phyloP scores from a whole-genome alignment of 2,888 invertebrate species.

The Allygus modestus region DNA sequence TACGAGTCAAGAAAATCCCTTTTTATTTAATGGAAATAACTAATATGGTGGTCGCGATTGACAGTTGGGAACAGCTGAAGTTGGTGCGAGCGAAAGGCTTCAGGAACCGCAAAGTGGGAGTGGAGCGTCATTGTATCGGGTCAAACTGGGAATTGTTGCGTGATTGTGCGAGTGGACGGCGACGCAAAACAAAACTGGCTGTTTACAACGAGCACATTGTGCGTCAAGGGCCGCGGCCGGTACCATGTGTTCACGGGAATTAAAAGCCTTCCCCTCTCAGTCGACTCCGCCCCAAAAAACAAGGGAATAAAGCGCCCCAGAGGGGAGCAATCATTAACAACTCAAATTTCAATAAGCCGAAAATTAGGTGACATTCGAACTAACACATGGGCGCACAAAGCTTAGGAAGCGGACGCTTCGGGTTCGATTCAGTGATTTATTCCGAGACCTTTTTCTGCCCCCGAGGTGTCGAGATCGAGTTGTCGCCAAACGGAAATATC shows the following conservation, averaged over 20 bases:
- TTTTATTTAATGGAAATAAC: no score
- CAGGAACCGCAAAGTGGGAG: background rate
- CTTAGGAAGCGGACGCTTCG: constrained; percentile 63
- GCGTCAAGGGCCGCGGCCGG: constrained; percentile 12
- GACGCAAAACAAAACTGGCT: constrained; percentile 19
- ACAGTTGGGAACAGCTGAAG: constrained; percentile 1
- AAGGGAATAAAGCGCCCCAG: constrained; percentile 60
- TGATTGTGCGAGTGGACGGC: constrained; percentile 16
- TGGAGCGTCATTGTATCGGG: background rate
- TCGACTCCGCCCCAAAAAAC: constrained; percentile 64
- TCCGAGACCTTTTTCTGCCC: constrained; percentile 51
- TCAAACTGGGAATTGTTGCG: background rate
- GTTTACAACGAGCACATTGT: background rate
- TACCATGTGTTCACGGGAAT: constrained; percentile 64
- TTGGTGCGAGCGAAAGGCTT: background rate
- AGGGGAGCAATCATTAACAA: constrained; percentile 65
- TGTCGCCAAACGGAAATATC: constrained; percentile 54
- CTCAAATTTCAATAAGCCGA: constrained; percentile 70
- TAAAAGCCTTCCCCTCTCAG: constrained; percentile 51
- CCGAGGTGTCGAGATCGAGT: constrained; percentile 39
- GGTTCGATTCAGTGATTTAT: constrained; percentile 45
- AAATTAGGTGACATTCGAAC: constrained; percentile 70
- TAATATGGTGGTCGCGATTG: no score
- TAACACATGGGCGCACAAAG: constrained; percentile 64
- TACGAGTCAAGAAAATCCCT: no score